Evolutionary conservation across 2,113 vertebrate species (phyloP).

Genomic region (Platanista minor): DNA sequence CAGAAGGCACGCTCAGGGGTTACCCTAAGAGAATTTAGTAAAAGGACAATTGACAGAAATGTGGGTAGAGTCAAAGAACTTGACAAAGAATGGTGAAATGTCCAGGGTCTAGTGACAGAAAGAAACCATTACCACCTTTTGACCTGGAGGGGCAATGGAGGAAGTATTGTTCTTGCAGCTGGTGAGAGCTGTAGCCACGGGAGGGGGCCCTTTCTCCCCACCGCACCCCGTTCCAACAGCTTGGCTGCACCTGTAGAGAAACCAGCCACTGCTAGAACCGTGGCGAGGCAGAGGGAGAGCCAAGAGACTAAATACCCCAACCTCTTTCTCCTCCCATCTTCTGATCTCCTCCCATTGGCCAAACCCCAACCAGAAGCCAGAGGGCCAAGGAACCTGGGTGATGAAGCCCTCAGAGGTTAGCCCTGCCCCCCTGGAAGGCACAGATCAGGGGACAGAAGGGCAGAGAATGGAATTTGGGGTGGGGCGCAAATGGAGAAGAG

Average conservation of each 20-base stretch:
- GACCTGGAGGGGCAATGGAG: background rate
- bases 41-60: background rate
- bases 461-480: background rate
- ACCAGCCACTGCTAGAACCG: background rate
- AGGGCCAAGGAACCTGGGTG: background rate
- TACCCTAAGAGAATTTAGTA: background rate
- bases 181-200: background rate
- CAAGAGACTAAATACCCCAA: background rate
- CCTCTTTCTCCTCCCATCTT: background rate
- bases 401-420: background rate
- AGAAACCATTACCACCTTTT: background rate
- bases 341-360: background rate
- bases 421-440: background rate
- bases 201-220: background rate
- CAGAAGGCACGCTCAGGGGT: background rate
- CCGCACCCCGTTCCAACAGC: background rate
- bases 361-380: background rate
- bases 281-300: background rate
- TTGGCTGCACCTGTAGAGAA: background rate
- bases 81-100: background rate
- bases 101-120: background rate
- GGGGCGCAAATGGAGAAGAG: background rate
- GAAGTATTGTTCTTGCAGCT: background rate
- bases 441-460: background rate
- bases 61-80: background rate